These are phyloP conservation scores for Scaeva pyrastri DNA, from an alignment of 2,888 invertebrate species.

Conservation along the genomic window DNA sequence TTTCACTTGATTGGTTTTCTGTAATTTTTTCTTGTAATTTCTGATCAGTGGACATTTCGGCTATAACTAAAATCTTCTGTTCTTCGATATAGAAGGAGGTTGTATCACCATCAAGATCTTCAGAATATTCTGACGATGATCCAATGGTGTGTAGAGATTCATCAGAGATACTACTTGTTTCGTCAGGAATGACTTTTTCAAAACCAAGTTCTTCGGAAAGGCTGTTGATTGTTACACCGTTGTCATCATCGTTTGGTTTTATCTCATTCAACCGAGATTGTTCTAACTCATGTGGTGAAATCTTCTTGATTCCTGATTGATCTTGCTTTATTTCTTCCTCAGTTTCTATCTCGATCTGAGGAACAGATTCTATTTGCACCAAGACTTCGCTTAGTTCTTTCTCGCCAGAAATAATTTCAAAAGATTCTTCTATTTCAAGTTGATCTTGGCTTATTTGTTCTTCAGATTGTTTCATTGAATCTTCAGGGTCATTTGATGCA, in stretches of 20 bases:
- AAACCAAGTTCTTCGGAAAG: not conserved
- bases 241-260: slow-evolving; percentile 1
- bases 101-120: slow-evolving; percentile 26
- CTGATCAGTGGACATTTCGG: not conserved
- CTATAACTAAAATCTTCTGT: not conserved
- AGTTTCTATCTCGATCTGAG: not conserved
- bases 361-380: not conserved
- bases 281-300: not conserved
- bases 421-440: not conserved
- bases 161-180: slow-evolving; percentile 49
- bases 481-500: not conserved
- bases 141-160: slow-evolving; percentile 59
- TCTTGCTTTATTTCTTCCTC: not conserved
- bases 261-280: not conserved
- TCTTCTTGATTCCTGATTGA: not conserved
- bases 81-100: not conserved
- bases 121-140: slow-evolving; percentile 36
- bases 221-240: not conserved
- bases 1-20: not conserved
- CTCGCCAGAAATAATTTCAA: not conserved
- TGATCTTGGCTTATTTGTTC: not conserved
- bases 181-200: slow-evolving; percentile 14
- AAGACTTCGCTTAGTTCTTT: no score
- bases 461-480: not conserved
- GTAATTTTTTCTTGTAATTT: not conserved